These are phyloP conservation scores for Chelonia mydas DNA, from an alignment of 2,797 vertebrate genomes.

Conservation along the genomic window DNA sequence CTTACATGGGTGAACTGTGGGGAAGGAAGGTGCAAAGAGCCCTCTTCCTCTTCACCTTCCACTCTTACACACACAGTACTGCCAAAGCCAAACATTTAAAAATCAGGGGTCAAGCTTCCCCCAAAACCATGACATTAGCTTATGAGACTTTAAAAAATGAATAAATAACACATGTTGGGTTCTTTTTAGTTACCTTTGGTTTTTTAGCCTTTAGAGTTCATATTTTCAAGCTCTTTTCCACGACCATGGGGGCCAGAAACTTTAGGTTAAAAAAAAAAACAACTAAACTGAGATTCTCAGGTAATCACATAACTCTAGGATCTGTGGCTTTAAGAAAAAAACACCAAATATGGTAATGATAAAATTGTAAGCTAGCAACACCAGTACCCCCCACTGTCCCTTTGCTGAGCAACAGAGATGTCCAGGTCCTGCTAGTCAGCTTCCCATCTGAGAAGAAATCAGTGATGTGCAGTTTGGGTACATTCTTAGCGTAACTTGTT, in stretches of 20 bases:
- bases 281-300: not conserved
- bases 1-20: not conserved
- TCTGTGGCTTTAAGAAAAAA: not conserved
- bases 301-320: not conserved
- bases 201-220: not conserved
- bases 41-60: not conserved
- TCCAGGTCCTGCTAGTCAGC: not conserved
- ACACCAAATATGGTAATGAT: rapidly evolving
- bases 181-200: not conserved
- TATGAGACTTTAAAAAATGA: not conserved
- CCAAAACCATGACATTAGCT: not conserved
- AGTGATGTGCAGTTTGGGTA: conserved; percentile 2
- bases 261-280: not conserved
- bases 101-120: not conserved
- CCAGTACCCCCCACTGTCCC: not conserved
- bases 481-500: conserved; percentile 51
- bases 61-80: not conserved
- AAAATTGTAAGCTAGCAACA: not conserved
- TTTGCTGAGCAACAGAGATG: not conserved
- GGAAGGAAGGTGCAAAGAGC: not conserved
- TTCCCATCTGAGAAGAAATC: conserved; percentile 42
- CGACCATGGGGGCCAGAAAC: not conserved
- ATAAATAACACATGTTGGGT: not conserved
- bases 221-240: not conserved
- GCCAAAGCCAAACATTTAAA: not conserved